These are phyloP conservation scores for Conopomorpha cramerella DNA, from an alignment of 1,140 invertebrate genomes.

Conservation along the genomic window DNA sequence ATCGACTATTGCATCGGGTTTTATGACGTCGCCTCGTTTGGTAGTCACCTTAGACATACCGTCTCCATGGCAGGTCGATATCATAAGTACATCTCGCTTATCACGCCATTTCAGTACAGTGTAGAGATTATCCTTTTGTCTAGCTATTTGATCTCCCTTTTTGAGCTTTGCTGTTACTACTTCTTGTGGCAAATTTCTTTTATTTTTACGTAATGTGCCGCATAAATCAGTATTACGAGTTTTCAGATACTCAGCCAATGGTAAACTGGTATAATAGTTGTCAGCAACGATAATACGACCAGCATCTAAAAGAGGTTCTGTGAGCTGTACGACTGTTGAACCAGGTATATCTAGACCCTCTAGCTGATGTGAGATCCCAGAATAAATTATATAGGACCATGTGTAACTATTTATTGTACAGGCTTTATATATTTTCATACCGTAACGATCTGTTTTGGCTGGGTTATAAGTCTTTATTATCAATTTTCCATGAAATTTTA, in stretches of 20 bases:
- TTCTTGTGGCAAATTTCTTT: conserved; percentile 16
- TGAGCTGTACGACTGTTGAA: conserved; percentile 10
- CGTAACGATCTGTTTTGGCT: conserved; percentile 5
- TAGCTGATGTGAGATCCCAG: conserved; percentile 6
- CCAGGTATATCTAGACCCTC: conserved; percentile 7
- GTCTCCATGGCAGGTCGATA: conserved; percentile 21
- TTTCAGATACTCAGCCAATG: conserved; percentile 26
- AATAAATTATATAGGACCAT: conserved; percentile 12
- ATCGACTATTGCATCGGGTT: conserved; percentile 24
- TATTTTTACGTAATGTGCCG: conserved; percentile 24
- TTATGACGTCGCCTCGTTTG: conserved; percentile 15
- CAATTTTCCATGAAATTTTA: conserved; percentile 11
- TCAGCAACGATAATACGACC: conserved; percentile 34
- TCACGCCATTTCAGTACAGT: conserved; percentile 35
- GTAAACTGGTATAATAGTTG: conserved; percentile 42
- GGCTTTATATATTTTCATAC: conserved; percentile 11
- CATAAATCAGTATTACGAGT: conserved; percentile 23
- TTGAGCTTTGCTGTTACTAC: conserved; percentile 24
- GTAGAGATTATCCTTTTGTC: conserved; percentile 25
- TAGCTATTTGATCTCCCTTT: conserved; percentile 19
- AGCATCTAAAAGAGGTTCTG: conserved; percentile 18
- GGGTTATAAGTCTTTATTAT: conserved; percentile 8
- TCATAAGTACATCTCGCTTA: conserved; percentile 24
- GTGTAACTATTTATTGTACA: conserved; percentile 11
- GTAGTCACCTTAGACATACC: conserved; percentile 16